These are phyloP conservation scores for Fregetta grallaria DNA, from an alignment of 2,113 vertebrate species.

Conservation along the genomic window DNA sequence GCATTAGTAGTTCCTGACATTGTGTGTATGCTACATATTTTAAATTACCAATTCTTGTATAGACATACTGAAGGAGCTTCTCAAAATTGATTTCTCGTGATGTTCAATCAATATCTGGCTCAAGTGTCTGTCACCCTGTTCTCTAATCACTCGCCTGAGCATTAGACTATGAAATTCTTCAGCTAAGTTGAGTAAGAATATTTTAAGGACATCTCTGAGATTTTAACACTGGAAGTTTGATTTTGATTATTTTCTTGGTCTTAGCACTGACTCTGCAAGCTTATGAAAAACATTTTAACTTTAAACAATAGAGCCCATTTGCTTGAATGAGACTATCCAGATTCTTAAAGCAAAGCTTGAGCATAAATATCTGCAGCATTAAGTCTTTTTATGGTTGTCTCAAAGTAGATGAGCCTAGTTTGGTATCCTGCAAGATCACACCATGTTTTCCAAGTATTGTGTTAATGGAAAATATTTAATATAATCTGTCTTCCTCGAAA, in stretches of 20 bases:
- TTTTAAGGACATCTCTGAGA: background rate
- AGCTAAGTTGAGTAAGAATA: background rate
- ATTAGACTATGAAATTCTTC: background rate
- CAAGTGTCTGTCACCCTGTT: background rate
- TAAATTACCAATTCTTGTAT: background rate
- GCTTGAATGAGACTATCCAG: background rate
- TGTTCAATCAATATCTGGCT: background rate
- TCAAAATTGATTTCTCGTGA: background rate
- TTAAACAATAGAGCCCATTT: background rate
- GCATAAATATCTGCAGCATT: background rate
- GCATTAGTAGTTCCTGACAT: background rate
- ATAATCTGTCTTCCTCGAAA: background rate
- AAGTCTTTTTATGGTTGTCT: background rate
- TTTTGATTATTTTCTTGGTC: background rate
- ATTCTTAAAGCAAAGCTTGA: background rate
- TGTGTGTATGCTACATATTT: background rate
- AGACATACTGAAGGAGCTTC: background rate
- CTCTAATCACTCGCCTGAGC: background rate
- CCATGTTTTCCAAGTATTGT: background rate
- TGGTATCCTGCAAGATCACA: background rate
- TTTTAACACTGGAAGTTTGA: background rate
- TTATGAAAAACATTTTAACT: background rate
- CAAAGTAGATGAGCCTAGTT: background rate
- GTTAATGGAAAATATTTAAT: background rate
- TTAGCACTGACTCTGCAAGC: background rate